Base-by-base conservation (phyloP, 2,113 vertebrate species). In the Panthera uncia region DNA sequence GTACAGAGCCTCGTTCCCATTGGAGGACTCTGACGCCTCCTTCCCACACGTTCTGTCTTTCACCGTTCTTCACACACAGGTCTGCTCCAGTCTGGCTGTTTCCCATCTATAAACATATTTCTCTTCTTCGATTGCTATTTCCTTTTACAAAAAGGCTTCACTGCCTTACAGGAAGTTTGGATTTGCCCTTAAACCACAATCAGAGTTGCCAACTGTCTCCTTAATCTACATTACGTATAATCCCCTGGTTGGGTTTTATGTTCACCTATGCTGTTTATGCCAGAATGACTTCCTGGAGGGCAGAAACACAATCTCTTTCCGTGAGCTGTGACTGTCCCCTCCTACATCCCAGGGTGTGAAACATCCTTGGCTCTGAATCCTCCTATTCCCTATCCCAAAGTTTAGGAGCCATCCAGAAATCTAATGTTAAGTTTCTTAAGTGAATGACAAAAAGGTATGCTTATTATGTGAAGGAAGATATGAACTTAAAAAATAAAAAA, bases 71-170 rank as follows among this genome's bases (percentile, higher is more conserved):
- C 25, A 91, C 16, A 76, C 38, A 63, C 65, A 31, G 88, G 63
- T 55, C 63, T 71, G 65, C 33, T 48, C 82, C 15, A 69, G 38
- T 31, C 13, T 45, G 76, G 78, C 11, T 63, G 31, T 36, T 91
- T 55, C 65, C 74, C 33, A 79, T 65, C 87, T 79, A 80, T 48
- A 84, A 80, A 88, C 16, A 82, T 9, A 66, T 45, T 91, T 82
- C 69, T 91, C 71, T 95, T 41, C 76, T 93, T 88, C 57, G 80
- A 69, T 0, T 73, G 33, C 33, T 52, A 74, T 29, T 81, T 87
- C 73, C 69, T 94, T 93, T 95, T 78, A 96, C 66, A 65, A 89
- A 91, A 91, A 95, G 78, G 14, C 66, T 84, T 94, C 74, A 78
- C 0, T 71, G 45, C 31, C 36, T 61, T 38, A 21, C 36, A 71